Conservation (phyloP, 2,888 invertebrate genomes). For the Tenthredo notha region DNA sequence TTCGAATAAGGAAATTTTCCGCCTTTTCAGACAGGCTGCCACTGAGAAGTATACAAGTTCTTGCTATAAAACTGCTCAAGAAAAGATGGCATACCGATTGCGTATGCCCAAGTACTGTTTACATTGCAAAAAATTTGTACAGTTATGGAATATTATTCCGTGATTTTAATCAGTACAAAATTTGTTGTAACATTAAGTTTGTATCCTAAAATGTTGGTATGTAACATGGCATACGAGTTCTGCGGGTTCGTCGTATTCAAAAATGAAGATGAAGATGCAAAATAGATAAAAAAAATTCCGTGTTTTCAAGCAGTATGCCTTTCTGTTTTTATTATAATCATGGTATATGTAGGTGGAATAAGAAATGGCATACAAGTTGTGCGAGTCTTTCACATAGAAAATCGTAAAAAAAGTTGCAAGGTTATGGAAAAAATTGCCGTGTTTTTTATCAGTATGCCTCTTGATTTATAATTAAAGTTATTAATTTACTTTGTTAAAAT, state of each 20-base stretch:
- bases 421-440: not conserved
- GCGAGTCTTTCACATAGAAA: not conserved
- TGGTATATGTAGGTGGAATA: too few species aligned
- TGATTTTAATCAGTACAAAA: too few species aligned
- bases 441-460: slow-evolving; percentile 9
- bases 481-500: not conserved
- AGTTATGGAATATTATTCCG: too few species aligned
- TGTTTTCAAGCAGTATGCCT: not conserved
- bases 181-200: too few species aligned
- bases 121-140: too few species aligned
- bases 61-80: too few species aligned
- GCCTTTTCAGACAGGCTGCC: too few species aligned
- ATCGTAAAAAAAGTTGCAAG: not conserved
- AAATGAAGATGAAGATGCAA: not conserved
- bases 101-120: too few species aligned
- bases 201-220: not conserved
- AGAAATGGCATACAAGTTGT: too few species aligned
- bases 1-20: not conserved
- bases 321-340: too few species aligned
- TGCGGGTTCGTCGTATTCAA: not conserved
- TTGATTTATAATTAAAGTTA: slow-evolving; percentile 5
- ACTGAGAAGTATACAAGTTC: too few species aligned
- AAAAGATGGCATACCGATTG: too few species aligned
- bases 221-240: not conserved
- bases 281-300: not conserved